Percentiles rank a stretch among this genome's conserved stretches.
Evolutionary conservation across 2,113 vertebrate species (phyloP).

Genomic region (Procapra przewalskii): DNA sequence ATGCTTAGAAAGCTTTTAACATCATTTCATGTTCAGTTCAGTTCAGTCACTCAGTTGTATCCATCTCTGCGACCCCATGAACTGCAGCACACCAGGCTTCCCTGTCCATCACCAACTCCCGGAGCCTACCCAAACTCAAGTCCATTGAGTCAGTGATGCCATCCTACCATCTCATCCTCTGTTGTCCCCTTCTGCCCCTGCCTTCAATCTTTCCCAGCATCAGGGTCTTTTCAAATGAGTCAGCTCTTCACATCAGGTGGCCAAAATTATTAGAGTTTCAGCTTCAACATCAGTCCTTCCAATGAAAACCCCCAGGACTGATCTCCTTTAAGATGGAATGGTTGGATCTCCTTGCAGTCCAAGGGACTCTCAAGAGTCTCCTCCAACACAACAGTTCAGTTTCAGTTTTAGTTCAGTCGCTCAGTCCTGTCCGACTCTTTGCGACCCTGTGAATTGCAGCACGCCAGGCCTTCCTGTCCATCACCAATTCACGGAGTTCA

Average conservation of each 20-base stretch:
- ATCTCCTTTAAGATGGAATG: not conserved
- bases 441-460: accelerated
- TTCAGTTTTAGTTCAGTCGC: not conserved
- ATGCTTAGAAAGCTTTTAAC: not conserved
- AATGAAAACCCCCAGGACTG: not conserved
- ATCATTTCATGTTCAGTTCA: not conserved
- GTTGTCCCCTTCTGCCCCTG: not conserved
- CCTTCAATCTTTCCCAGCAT: not conserved
- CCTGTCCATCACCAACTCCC: not conserved
- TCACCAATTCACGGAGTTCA: accelerated
- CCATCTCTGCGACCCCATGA: not conserved
- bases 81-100: not conserved
- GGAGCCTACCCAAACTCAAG: not conserved
- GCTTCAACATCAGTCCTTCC: not conserved
- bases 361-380: not conserved
- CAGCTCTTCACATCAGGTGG: not conserved
- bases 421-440: not conserved
- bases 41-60: not conserved
- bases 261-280: not conserved
- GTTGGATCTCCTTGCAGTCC: not conserved
- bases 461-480: not conserved
- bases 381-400: not conserved
- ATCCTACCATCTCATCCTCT: not conserved
- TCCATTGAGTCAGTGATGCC: not conserved
- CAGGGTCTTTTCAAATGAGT: not conserved